Evolutionary conservation across 2,113 vertebrate species (phyloP), one percentile per base, ranked within the genome.

Genomic region (Eira barbara): DNA sequence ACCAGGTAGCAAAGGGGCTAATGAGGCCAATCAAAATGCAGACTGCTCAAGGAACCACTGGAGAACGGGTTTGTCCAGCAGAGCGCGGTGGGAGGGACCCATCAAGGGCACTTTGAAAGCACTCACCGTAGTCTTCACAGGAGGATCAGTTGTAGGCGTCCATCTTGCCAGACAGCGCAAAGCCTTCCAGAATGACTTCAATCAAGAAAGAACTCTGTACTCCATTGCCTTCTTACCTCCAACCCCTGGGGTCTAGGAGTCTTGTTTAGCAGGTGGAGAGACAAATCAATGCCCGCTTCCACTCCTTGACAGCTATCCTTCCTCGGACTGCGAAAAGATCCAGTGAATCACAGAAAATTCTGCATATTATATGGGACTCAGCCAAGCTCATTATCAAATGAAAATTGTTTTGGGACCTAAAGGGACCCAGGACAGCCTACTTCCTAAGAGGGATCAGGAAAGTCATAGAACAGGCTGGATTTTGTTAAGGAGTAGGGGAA

Each of bases 41-140:
- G 67, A 42, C 8, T 34, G 20, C 25, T 61, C 25, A 71, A 91
- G 34, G 27, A 36, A 69, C 13, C 79, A 55, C 23, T 20, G 36
- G 74, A 82, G 55, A 93, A 76, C 92, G 79, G 86, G 89, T 96
- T 91, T 82, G 65, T 55, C 65, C 57, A 67, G 45, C 78, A 45
- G 88, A 79, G 17, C 88, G 47, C 20, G 47, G 23, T 18, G n/a
- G 82, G 78, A 79, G 21, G 25, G 42, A 29, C 52, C 74, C 61
- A 63, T 78, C 34, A 91, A 78, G n/a, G 25, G 39, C 87, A 59
- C 25, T 18, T 94, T 4, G 82, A 23, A 94, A 74, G 93, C 73
- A 34, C 23, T 14, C 81, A 88, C 9, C 9, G 2, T 29, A 13
- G 27, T 94, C 7, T 29, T 57, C 2, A 0, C 23, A 34, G 59